Base-by-base conservation (phyloP, 2,888 invertebrate species). In the Sepioteuthis lessoniana region DNA sequence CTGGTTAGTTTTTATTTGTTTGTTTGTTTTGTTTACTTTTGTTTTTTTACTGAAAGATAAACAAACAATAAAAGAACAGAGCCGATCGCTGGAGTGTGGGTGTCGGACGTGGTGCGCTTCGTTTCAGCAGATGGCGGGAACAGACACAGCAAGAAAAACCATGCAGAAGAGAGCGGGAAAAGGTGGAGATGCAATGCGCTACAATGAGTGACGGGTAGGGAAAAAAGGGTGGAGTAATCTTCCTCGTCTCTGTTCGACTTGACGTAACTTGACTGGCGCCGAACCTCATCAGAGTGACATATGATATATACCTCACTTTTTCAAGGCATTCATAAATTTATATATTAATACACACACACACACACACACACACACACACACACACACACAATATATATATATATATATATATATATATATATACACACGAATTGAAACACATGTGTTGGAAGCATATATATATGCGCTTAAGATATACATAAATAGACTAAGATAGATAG, bases 81-180 rank as follows among this genome's bases (percentile, higher is more conserved):
- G 10, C 31, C 16, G 76, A 76, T 76, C 35, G 76, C 76, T 76
- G n/a, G n/a, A 16, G n/a, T 76, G 76, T 76, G n/a, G n/a, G n/a
- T 76, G 76, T 76, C 76, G 76, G 76, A 76, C 76, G n/a, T 76
- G 76, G 76, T 76, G 76, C n/a, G 76, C n/a, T n/a, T 35, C 76
- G 76, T 76, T n/a, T 16, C n/a, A 35, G n/a, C 76, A 76, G 76
- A 76, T 76, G 76, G 76, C n/a, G n/a, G n/a, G 76, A 76, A 13
- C 76, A 76, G 76, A 76, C 10, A n/a, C 19, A 16, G 76, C n/a
- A 76, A 76, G 35, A 35, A 13, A 4, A n/a, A 8, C 13, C 4
- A 21, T 16, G 55, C n/a, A n/a, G n/a, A 16, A 16, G 21, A 0
- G 47, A 16, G 60, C 4, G 76, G 76, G 8, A 0, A 16, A n/a